Base-by-base conservation (phyloP, 2,888 invertebrate species). In the Rhagophthalmus giganteus region DNA sequence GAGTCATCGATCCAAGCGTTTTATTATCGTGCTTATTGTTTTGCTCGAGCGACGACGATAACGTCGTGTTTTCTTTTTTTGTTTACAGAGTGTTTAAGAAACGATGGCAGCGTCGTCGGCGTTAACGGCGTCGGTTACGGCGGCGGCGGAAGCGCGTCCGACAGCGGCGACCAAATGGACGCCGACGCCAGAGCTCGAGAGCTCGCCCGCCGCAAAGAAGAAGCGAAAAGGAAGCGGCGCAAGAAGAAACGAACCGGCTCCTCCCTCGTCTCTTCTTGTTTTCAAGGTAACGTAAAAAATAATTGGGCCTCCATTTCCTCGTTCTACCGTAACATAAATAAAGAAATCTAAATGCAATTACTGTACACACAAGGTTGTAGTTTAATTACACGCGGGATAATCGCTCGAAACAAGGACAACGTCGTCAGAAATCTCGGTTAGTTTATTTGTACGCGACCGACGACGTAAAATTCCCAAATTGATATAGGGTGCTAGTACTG, bases 221-320 rank as follows among this genome's bases (percentile, higher is more conserved):
- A 91, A 77, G 91, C 91, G 72, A 86, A 90, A 70, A 86, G 87
- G 77, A 88, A 88, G 75, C 83, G 91, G 65, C 86, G 90, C 71
- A 90, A 88, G 81, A 91, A 91, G 86, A 92, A 91, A 80, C 87
- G 90, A 70, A 90, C 91, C 60, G 90, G 90, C 72, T 88, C 88
- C 72, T 90, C 90, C 58, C 81, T 93, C 66, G 90, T 90, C 70
- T 90, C 91, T 61, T 90, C 90, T 66, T 90, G 90, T 76, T 94
- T 93, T 80, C 90, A 91, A 85, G 91, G 91, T 88, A 73, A 68
- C 53, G 48, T 45, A 1, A 32, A 10, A 11, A 30, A 9, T 30
- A 30, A 30, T 10, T 30, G 10, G 5, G 11, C 3, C n/a, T 30
- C 9, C 9, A 28, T 11, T 35, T 25, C 35, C 11, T 20, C 24